Conservation (phyloP, 2,888 invertebrate species). For the Epistrophella euchroma region DNA sequence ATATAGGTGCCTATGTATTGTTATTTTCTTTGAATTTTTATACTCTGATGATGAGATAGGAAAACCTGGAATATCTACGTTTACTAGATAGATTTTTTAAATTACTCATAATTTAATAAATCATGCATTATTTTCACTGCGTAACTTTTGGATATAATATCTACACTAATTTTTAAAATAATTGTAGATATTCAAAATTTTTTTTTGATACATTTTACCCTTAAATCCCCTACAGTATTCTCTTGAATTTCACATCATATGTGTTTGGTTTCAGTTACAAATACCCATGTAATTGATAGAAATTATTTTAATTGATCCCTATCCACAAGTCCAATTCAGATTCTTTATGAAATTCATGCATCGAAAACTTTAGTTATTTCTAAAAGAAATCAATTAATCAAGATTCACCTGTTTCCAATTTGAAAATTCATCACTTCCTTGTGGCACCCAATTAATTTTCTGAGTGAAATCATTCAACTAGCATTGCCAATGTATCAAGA, state of each 20-base stretch:
- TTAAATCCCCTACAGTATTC: not conserved
- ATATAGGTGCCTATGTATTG: too few relatives aligned
- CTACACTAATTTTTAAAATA: too few relatives aligned
- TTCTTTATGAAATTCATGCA: slow-evolving; percentile 7
- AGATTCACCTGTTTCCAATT: slow-evolving; percentile 68
- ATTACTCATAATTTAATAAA: too few relatives aligned
- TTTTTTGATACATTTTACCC: too few relatives aligned
- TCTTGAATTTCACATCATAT: not conserved
- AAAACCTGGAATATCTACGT: too few relatives aligned
- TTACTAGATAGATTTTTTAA: too few relatives aligned
- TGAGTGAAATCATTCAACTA: slow-evolving; percentile 58
- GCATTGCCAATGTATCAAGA: slow-evolving; percentile 24
- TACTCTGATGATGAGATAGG: too few relatives aligned
- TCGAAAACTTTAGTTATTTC: not conserved
- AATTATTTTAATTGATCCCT: slow-evolving; percentile 53
- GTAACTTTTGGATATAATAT: too few relatives aligned
- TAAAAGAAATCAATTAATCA: slow-evolving; percentile 29
- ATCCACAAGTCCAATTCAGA: slow-evolving; percentile 23
- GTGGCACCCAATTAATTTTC: slow-evolving; percentile 70
- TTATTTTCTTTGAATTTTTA: too few relatives aligned
- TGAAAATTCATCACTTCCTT: slow-evolving; percentile 68
- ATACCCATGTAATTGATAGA: slow-evolving; percentile 36
- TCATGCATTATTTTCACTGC: too few relatives aligned
- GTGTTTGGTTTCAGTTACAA: slow-evolving; percentile 27
- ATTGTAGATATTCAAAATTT: too few relatives aligned